Evolutionary conservation across 2,113 vertebrate species (phyloP).

Genomic region (Myotis yumanensis): DNA sequence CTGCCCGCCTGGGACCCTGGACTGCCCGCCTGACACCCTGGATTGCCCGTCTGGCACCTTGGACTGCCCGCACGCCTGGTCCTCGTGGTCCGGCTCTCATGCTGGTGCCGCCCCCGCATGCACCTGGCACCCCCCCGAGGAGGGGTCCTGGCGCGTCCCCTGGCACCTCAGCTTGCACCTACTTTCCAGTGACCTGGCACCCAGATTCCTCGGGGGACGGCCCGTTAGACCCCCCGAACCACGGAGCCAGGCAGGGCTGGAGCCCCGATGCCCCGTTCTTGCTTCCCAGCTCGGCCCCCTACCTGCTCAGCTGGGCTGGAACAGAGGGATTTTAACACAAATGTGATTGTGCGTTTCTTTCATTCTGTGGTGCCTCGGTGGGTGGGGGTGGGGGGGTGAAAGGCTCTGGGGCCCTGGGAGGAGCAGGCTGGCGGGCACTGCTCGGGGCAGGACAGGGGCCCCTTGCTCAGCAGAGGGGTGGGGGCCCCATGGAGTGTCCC

Average conservation of each 20-base stretch:
- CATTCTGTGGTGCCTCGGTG: background rate
- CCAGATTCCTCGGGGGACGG: background rate
- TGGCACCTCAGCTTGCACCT: background rate
- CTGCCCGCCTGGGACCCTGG: no score
- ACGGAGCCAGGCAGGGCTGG: accelerated
- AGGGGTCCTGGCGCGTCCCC: background rate
- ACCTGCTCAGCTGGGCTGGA: background rate
- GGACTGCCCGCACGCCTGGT: background rate
- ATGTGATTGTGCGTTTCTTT: accelerated
- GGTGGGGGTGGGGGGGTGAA: background rate
- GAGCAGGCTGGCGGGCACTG: background rate
- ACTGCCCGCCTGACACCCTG: no score
- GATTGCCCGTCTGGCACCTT: no score
- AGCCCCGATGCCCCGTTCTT: accelerated
- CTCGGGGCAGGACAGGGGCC: background rate
- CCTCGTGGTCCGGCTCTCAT: background rate
- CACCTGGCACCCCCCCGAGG: accelerated
- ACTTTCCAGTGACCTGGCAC: background rate
- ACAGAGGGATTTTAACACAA: background rate
- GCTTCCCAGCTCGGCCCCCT: background rate
- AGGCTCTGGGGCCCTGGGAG: background rate
- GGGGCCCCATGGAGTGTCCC: accelerated
- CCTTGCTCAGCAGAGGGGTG: background rate
- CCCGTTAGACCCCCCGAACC: background rate
- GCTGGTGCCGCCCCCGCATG: background rate